Evolutionary conservation across 1,140 invertebrate genomes (phyloP).

Genomic region (Helicoverpa zea): DNA sequence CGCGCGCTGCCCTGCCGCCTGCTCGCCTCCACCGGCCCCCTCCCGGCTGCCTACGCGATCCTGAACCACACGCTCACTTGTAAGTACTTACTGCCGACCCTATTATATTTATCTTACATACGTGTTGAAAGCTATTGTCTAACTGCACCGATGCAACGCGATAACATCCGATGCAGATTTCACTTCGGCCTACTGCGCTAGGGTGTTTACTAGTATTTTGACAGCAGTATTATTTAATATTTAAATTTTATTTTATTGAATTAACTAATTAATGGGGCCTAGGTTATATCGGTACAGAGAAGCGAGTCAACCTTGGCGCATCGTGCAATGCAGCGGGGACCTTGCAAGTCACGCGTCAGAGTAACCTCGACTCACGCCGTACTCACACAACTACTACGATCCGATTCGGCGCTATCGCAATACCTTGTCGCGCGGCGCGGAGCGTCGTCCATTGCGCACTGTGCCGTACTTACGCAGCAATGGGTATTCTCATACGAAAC

Average conservation of each 20-base stretch:
- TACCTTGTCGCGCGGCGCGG: constrained; percentile 55
- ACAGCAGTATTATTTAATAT: neutral
- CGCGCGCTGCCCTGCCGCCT: constrained; percentile 55
- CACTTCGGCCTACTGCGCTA: constrained; percentile 61
- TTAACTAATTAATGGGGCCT: constrained; percentile 58
- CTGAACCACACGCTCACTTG: constrained; percentile 64
- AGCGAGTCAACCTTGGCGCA: constrained; percentile 85
- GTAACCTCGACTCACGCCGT: constrained; percentile 85
- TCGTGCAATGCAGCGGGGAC: constrained; percentile 85
- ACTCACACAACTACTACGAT: constrained; percentile 75
- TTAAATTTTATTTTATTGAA: constrained; percentile 27
- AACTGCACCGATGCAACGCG: constrained; percentile 67
- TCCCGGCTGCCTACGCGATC: constrained; percentile 55
- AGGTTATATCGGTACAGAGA: constrained; percentile 70
- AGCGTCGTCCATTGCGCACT: constrained; percentile 68
- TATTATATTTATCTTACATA: constrained; percentile 52
- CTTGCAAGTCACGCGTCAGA: constrained; percentile 86
- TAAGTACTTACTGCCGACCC: constrained; percentile 51
- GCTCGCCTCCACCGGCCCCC: constrained; percentile 56
- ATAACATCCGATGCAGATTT: constrained; percentile 75
- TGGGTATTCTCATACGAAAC: neutral
- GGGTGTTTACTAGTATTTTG: neutral
- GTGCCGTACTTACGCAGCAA: neutral
- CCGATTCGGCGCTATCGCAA: constrained; percentile 65
- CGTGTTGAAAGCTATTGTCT: constrained; percentile 60